These are phyloP conservation scores for Poeciliopsis prolifica DNA, from an alignment of 2,113 vertebrate species.

Conservation along the genomic window DNA sequence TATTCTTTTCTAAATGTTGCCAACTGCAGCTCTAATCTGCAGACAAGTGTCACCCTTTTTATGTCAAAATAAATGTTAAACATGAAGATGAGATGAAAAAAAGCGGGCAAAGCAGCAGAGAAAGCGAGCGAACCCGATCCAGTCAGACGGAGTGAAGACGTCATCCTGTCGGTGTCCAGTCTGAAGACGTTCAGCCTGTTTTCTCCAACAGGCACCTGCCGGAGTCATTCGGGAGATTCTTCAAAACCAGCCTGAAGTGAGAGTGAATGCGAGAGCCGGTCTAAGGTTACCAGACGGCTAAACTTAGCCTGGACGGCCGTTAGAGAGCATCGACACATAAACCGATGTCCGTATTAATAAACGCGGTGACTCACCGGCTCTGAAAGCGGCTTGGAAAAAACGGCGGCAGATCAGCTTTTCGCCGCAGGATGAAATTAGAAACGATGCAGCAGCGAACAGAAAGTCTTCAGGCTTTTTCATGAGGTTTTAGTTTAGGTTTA, in stretches of 20 bases:
- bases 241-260: slow-evolving; percentile 21
- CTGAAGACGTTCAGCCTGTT: neutral
- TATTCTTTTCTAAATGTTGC: too few relatives aligned
- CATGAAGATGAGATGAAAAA: neutral
- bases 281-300: slow-evolving; percentile 78
- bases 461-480: neutral
- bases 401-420: slow-evolving; percentile 47
- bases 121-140: slow-evolving; percentile 65
- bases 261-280: slow-evolving; percentile 37
- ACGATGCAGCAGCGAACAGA: neutral
- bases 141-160: slow-evolving; percentile 33
- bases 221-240: slow-evolving; percentile 34
- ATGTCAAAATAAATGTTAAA: neutral
- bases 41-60: slow-evolving; percentile 13
- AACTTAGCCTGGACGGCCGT: slow-evolving; percentile 75
- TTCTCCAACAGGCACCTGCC: neutral
- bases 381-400: slow-evolving; percentile 60
- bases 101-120: slow-evolving; percentile 4
- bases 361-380: slow-evolving; percentile 53
- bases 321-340: slow-evolving; percentile 74
- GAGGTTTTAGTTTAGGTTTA: neutral
- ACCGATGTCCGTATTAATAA: slow-evolving; percentile 72
- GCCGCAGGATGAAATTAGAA: slow-evolving; percentile 48
- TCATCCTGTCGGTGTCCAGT: neutral
- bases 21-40: too few relatives aligned